These are phyloP conservation scores for Prosopocoilus inquinatus DNA, from an alignment of 2,888 invertebrate species.

Conservation along the genomic window DNA sequence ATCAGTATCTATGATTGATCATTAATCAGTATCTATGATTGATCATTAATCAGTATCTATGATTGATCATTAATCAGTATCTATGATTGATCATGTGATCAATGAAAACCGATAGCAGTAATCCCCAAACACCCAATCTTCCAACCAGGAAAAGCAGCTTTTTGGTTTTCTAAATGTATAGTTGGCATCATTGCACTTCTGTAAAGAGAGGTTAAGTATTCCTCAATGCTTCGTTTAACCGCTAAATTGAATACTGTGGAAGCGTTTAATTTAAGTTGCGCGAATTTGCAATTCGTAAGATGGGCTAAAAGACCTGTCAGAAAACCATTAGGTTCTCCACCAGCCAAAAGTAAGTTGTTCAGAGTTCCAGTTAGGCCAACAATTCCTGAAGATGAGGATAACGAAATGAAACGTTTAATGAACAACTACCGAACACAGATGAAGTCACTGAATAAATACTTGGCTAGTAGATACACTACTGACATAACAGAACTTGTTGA, in stretches of 20 bases:
- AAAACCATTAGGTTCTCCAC: constrained; percentile 79
- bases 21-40: too few relatives aligned
- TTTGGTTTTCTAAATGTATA: too few relatives aligned
- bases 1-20: too few relatives aligned
- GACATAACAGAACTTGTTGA: constrained; percentile 36
- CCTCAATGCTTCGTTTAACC: constrained; percentile 21
- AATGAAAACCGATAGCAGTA: too few relatives aligned
- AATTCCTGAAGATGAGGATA: constrained; percentile 61
- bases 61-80: too few relatives aligned
- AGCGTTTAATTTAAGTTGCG: neutral
- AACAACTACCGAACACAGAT: constrained; percentile 66
- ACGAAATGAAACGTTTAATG: constrained; percentile 65
- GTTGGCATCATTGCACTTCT: too few relatives aligned
- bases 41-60: too few relatives aligned
- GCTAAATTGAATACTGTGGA: constrained; percentile 17
- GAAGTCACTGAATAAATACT: constrained; percentile 49
- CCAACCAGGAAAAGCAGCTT: too few relatives aligned
- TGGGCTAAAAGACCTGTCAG: constrained; percentile 50
- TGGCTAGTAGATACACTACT: constrained; percentile 35
- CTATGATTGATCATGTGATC: too few relatives aligned
- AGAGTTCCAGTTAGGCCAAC: constrained; percentile 63
- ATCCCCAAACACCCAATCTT: too few relatives aligned
- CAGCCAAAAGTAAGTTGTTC: constrained; percentile 77
- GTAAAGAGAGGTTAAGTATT: neutral
- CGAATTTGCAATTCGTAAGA: constrained; percentile 46